Base-by-base conservation (phyloP, 2,888 invertebrate species). In the Melanotus villosus region DNA sequence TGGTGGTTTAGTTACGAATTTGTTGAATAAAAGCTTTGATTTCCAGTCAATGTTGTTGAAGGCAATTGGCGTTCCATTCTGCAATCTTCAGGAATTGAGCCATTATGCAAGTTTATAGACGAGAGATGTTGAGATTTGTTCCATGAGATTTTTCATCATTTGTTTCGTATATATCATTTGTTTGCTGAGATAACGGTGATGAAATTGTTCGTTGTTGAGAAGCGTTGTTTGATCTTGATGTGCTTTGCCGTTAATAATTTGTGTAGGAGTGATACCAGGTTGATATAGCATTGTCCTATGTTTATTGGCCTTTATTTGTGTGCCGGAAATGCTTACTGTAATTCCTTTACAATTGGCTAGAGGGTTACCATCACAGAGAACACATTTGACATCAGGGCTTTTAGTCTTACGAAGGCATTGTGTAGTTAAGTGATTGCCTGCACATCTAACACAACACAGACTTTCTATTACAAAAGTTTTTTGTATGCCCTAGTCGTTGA, bases 41-140 rank as follows among this genome's bases (percentile, higher is more conserved):
- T 34, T 34, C 34, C 3, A 34, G 34, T 34, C 34, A 4, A 10
- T 34, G 34, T 34, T 34, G 34, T 34, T 34, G 34, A 10, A 34
- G 34, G 9, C 71, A 73, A 64, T 74, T 73, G 65, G 66, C 72
- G 56, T 74, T 74, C 72, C 72, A 69, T 41, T 68, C 23, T 10
- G 67, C 66, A 57, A 73, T 65, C 70, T 71, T 73, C 59, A 57
- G 60, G 60, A 62, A 63, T 16, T 14, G 41, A 14, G 54, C 54
- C 64, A 68, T 71, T 65, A 65, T 16, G 41, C 4, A 14, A 41
- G 10, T 70, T 58, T 71, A 19, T 18, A 59, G 26, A 71, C 57
- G 19, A 71, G 67, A 7, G 71, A 38, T 30, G 70, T 70, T 36
- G 70, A 65, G 36, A 72, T 34, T 34, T 34, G 34, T 34, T 26